Base-by-base conservation (phyloP, 2,888 invertebrate genomes). In the Cerastis rubricosa region DNA sequence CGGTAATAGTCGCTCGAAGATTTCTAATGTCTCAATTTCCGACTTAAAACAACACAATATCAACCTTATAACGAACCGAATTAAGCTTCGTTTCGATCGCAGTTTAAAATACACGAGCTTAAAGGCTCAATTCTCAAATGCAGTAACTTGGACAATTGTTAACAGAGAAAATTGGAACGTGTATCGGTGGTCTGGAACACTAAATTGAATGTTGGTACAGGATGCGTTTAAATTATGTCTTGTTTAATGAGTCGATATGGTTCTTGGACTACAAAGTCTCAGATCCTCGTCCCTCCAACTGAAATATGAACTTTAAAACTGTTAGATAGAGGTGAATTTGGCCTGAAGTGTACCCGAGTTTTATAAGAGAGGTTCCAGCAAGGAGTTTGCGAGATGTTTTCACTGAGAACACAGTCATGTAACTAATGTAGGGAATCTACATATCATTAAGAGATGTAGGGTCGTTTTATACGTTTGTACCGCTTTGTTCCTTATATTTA, bases 361-460 rank as follows among this genome's bases (percentile, higher is more conserved):
- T 90, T 92, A 83, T 11, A 78, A 68, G 43, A 74, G 80, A 83
- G 76, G 71, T 81, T 86, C 77, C 25, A 74, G 22, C 47, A 65
- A 43, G 71, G 78, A 91, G 92, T 93, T 93, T 92, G 96, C 94
- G 95, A 95, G 95, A 95, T 96, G 96, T 96, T 96, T 95, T 93
- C 95, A 95, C 96, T 88, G 94, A 91, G 96, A 96, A 96, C 96
- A 96, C 94, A 95, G 95, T 92, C 96, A 95, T 96, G 96, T 96
- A 95, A 95, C 96, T 96, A 96, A 96, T 96, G 96, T 94, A 93
- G 93, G 87, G 96, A 96, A 96, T 96, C 96, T 96, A 96, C 96
- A 96, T 96, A 96, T 96, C 96, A 96, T 96, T 96, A 96, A 96
- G 95, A 96, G 96, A 96, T 96, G 96, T 96, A 93, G 95, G 91